phyloP scores from a whole-genome alignment of 2,888 invertebrate species.

The Yponomeuta sedellus region DNA sequence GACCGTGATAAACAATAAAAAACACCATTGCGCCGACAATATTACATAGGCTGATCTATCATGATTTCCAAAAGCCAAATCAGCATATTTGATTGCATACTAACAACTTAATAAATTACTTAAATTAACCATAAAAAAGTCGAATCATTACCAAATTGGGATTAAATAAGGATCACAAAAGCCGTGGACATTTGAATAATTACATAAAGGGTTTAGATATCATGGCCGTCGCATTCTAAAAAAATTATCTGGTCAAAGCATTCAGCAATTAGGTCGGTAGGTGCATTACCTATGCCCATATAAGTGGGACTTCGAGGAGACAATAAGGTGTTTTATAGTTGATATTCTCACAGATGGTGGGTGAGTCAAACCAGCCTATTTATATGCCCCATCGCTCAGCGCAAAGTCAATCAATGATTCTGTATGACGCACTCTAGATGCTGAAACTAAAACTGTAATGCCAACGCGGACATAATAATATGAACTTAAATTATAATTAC shows the following conservation, averaged over 20 bases:
- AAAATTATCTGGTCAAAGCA: slow-evolving; percentile 10
- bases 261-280: not conserved
- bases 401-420: slow-evolving; percentile 41
- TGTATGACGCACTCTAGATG: slow-evolving; percentile 32
- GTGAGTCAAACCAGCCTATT: slow-evolving; percentile 1
- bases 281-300: not conserved
- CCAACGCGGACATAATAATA: slow-evolving; percentile 8
- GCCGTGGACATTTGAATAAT: not conserved
- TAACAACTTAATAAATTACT: not conserved
- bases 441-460: slow-evolving; percentile 32
- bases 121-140: not conserved
- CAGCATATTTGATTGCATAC: not conserved
- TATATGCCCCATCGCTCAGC: slow-evolving; percentile 8
- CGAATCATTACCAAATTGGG: not conserved
- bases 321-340: slow-evolving; percentile 1
- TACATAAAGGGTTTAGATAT: slow-evolving; percentile 3
- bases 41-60: not conserved
- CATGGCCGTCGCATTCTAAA: not conserved
- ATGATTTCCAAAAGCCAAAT: not conserved
- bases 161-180: not conserved
- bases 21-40: not conserved
- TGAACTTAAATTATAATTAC: slow-evolving; percentile 5
- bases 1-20: slow-evolving; percentile 2
- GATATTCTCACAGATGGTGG: not conserved
- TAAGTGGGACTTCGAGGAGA: not conserved